Evolutionary conservation across 2,797 vertebrate genomes (phyloP).

Genomic region (Hippoglossus hippoglossus): DNA sequence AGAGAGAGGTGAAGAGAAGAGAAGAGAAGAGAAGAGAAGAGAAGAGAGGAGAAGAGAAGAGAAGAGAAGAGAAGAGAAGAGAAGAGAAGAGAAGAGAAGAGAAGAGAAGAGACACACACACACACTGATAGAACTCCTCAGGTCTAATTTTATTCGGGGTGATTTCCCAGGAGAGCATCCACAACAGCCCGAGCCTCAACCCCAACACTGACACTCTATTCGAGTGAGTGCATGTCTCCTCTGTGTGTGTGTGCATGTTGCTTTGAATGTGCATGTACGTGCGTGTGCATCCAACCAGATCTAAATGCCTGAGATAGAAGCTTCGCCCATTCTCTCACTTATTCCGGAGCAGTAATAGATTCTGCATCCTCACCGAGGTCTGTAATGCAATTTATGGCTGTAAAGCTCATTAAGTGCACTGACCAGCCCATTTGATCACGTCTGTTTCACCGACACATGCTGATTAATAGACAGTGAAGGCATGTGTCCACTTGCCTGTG

Average conservation of each 20-base stretch:
- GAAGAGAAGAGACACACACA: not conserved
- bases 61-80: not conserved
- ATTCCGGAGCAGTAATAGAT: conserved; percentile 15
- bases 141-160: conserved; percentile 74
- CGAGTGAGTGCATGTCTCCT: conserved; percentile 31
- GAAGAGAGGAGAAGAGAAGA: not conserved
- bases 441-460: conserved; percentile 41
- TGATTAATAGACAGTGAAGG: conserved; percentile 58
- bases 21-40: not conserved
- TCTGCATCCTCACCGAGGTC: conserved; percentile 29
- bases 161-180: conserved; percentile 73
- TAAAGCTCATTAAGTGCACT: conserved; percentile 59
- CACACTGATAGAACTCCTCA: conserved; percentile 41
- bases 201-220: conserved; percentile 54
- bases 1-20: not conserved
- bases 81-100: too few relatives aligned
- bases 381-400: conserved; percentile 46
- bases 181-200: conserved; percentile 58
- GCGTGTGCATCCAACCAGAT: conserved; percentile 18
- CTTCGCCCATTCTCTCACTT: conserved; percentile 22
- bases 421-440: conserved; percentile 57
- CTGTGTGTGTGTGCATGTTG: conserved; percentile 13
- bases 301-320: conserved; percentile 29
- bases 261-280: conserved; percentile 12
- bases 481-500: conserved; percentile 35